These are phyloP conservation scores for Argyresthia albistria DNA, from an alignment of 2,888 invertebrate genomes.

Conservation along the genomic window DNA sequence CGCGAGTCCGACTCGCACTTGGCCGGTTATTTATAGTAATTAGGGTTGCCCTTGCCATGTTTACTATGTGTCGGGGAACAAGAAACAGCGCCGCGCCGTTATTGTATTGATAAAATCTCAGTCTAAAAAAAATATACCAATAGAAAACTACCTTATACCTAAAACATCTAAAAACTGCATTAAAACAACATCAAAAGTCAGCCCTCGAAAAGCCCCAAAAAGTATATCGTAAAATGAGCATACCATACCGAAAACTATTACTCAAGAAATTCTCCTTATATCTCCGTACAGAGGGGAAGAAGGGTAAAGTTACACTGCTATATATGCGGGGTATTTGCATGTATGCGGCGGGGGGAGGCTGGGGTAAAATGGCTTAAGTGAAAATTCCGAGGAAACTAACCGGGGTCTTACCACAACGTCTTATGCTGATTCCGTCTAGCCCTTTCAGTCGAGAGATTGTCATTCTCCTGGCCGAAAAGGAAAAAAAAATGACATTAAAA, in stretches of 20 bases:
- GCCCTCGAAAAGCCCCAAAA: neutral
- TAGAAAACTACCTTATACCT: neutral
- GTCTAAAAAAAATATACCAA: no score
- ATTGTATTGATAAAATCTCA: no score
- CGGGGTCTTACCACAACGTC: no score
- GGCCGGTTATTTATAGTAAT: no score
- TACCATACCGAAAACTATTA: conserved; percentile 16
- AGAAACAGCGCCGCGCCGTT: no score
- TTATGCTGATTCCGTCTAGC: no score
- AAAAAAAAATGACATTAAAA: no score
- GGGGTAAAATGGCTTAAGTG: conserved; percentile 24
- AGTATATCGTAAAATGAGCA: conserved; percentile 5
- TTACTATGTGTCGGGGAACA: no score
- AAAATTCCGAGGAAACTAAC: conserved; percentile 18
- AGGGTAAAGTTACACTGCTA: conserved; percentile 20
- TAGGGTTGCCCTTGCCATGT: no score
- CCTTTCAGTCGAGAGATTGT: no score
- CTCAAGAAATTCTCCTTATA: conserved; percentile 31
- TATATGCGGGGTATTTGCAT: conserved; percentile 47
- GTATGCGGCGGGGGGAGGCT: conserved; percentile 22
- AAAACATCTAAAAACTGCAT: neutral
- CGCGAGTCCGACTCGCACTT: no score
- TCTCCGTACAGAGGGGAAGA: conserved; percentile 35
- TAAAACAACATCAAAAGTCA: neutral
- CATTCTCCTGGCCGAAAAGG: no score